Percentiles rank a stretch among this genome's conserved stretches.
phyloP scores from a whole-genome alignment of 2,888 invertebrate species.

The Drosophila neonasuta region DNA sequence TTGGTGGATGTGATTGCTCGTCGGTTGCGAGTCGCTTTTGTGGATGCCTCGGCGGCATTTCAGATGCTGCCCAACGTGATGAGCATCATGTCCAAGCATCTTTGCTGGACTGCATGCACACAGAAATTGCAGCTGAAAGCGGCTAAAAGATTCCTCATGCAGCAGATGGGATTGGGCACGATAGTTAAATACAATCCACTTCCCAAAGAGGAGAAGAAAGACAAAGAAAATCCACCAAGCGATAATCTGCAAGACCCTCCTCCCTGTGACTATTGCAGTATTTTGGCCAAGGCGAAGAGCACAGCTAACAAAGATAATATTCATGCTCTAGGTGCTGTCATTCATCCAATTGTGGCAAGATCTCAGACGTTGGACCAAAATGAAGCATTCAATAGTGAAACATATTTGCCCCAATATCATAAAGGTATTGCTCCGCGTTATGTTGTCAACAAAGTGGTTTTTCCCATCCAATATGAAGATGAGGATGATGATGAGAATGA shows the following conservation, averaged over 20 bases:
- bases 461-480: too few species aligned
- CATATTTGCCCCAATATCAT: not conserved
- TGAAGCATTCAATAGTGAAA: too few species aligned
- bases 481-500: too few species aligned
- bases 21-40: constrained; percentile 95
- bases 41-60: constrained; percentile 97
- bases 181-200: constrained; percentile 2
- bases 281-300: not conserved
- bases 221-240: not conserved
- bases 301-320: not conserved
- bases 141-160: constrained; percentile 92
- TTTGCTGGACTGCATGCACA: constrained; percentile 91
- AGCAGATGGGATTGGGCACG: constrained; percentile 93
- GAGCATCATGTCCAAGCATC: constrained; percentile 96
- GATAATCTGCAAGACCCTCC: not conserved
- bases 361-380: too few species aligned
- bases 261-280: not conserved
- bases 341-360: too few species aligned
- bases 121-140: constrained; percentile 89
- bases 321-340: too few species aligned
- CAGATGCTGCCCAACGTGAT: constrained; percentile 95
- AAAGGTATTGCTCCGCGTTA: not conserved
- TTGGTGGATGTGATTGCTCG: constrained; percentile 98
- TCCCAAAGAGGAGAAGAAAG: not conserved
- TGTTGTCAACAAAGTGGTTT: too few species aligned